Evolutionary conservation across 1,140 invertebrate genomes (phyloP).

Genomic region (Hydropsyche tenuis): DNA sequence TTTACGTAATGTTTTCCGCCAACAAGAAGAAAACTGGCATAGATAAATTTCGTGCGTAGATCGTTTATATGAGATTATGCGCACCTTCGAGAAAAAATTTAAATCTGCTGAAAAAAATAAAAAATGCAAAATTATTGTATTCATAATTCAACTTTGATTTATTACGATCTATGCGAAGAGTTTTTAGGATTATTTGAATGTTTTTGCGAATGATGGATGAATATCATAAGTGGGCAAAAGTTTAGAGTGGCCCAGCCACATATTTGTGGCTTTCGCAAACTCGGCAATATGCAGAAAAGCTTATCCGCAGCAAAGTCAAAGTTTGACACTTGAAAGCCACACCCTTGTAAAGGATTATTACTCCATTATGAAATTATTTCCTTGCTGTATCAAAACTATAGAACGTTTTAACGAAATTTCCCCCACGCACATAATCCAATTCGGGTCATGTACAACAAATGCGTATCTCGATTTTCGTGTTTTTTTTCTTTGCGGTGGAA

Average conservation of each 20-base stretch:
- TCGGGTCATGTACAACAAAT: neutral
- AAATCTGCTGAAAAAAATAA: no score
- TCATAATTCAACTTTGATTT: neutral
- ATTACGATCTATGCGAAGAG: neutral
- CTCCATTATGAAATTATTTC: slow-evolving; percentile 35
- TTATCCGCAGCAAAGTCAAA: slow-evolving; percentile 28
- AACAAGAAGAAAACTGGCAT: slow-evolving; percentile 6
- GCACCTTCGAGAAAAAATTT: no score
- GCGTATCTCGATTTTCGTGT: neutral
- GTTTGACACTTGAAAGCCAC: slow-evolving; percentile 27
- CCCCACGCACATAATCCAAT: neutral
- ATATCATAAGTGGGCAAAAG: slow-evolving; percentile 32
- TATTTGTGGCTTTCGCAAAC: slow-evolving; percentile 28
- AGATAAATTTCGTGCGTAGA: neutral
- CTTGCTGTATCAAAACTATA: neutral
- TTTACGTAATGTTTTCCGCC: slow-evolving; percentile 25
- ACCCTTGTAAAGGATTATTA: slow-evolving; percentile 31
- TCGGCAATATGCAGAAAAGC: slow-evolving; percentile 26
- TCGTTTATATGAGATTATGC: slow-evolving; percentile 19
- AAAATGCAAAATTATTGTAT: neutral
- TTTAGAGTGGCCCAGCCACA: slow-evolving; percentile 29
- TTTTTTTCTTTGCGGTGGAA: neutral
- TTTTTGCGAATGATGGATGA: slow-evolving; percentile 28
- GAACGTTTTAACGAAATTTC: neutral
- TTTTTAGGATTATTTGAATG: neutral